These are phyloP conservation scores for Anoplophora glabripennis DNA, from an alignment of 1,140 invertebrate genomes.

Conservation along the genomic window DNA sequence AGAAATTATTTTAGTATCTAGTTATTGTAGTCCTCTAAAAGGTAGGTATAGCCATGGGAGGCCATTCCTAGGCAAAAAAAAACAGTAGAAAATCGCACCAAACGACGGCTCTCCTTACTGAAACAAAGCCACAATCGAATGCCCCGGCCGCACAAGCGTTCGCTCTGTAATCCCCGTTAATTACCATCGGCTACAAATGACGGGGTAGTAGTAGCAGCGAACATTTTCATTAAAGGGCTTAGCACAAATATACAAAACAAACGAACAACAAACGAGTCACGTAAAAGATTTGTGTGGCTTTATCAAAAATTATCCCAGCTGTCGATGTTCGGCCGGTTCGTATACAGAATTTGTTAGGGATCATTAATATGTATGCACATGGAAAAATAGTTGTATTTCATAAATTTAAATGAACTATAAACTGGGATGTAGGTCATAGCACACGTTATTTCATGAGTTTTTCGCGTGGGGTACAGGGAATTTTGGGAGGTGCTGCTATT, in stretches of 20 bases:
- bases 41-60: no score
- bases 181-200: slow-evolving; percentile 20
- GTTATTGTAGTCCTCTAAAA: no score
- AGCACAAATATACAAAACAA: slow-evolving; percentile 27
- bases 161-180: slow-evolving; percentile 23
- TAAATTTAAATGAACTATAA: no score
- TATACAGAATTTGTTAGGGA: no score
- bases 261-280: slow-evolving; percentile 17
- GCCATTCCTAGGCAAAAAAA: neutral
- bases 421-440: no score
- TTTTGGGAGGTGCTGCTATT: no score
- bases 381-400: no score
- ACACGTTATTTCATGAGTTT: no score
- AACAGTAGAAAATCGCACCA: slow-evolving; percentile 7
- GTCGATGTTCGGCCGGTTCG: no score
- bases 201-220: slow-evolving; percentile 7
- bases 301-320: neutral
- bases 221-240: slow-evolving; percentile 26
- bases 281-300: slow-evolving; percentile 21
- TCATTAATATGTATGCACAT: no score
- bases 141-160: neutral
- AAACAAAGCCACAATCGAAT: neutral
- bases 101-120: slow-evolving; percentile 1
- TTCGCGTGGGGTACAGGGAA: no score
- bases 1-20: no score